A percentile compares a stretch with the other conserved stretches of the same genome.
These are phyloP conservation scores for Eristalis intricaria DNA, from an alignment of 2,888 invertebrate genomes.

Conservation along the genomic window DNA sequence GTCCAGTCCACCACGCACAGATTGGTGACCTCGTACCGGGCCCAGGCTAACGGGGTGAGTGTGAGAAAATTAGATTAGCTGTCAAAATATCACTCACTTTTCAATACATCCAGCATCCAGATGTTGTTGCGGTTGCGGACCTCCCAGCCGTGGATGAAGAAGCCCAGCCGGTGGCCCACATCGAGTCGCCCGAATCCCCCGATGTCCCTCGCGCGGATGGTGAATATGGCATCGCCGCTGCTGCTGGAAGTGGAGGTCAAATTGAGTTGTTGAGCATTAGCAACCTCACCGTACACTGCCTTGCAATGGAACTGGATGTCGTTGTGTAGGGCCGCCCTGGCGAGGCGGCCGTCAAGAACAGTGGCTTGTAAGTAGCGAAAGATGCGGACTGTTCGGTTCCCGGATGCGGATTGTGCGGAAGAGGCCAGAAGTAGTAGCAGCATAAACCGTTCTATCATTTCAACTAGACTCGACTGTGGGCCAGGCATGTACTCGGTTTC, in stretches of 20 bases:
- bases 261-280: constrained; percentile 59
- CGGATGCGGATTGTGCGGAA: constrained; percentile 7
- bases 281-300: constrained; percentile 47
- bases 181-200: constrained; percentile 76
- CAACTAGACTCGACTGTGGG: constrained; percentile 40
- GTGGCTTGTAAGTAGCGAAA: constrained; percentile 49
- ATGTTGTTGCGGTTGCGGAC: constrained; percentile 78
- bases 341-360: constrained; percentile 40
- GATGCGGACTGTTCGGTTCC: constrained; percentile 36
- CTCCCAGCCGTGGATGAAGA: constrained; percentile 80
- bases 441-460: constrained; percentile 61
- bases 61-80: constrained; percentile 62
- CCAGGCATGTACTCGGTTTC: not conserved
- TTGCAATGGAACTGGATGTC: constrained; percentile 58
- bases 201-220: constrained; percentile 77
- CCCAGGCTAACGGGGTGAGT: constrained; percentile 76
- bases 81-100: constrained; percentile 74
- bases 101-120: constrained; percentile 78
- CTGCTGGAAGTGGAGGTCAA: constrained; percentile 55
- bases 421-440: constrained; percentile 36
- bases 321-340: constrained; percentile 29
- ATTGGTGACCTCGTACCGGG: constrained; percentile 76
- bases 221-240: constrained; percentile 76
- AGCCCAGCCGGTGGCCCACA: constrained; percentile 75
- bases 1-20: constrained; percentile 81